Base-by-base conservation (phyloP, 2,797 vertebrate genomes). In the Anguilla obscura region DNA sequence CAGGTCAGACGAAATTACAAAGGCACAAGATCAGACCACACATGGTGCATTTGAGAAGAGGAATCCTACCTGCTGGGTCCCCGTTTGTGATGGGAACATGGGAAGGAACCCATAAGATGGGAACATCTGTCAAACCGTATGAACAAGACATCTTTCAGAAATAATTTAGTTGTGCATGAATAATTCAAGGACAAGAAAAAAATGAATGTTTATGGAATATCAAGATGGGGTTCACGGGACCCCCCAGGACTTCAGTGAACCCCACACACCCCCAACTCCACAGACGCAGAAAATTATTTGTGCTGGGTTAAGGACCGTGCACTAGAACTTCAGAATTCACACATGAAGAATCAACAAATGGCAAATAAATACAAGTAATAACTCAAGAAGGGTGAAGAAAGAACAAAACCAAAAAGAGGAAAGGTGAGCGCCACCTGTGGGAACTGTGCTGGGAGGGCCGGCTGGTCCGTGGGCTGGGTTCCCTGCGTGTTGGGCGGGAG, bases 51-150 rank as follows among this genome's bases (percentile, higher is more conserved):
- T 8, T 3, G 6, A 21, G 60, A 54, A 74, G 18, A 1, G 79
- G 45, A 45, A 71, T 89, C 92, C 93, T 92, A 95, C 94, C 93
- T 86, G 52, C 30, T 94, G 92, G 88, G 93, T 93, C 3, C 60
- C 80, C 48, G 92, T 90, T 33, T 87, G 88, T 24, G 93, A 84
- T 56, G 91, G 86, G 4, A 92, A 88, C 33, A 92, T 0, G 18
- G 93, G 92, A 36, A 92, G 33, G 71, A 92, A 93, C 86, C 89
- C 90, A 66, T 93, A 93, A 16, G 91, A 66, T 52, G 92, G 86
- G 58, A 91, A 92, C 50, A 92, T 80, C 94, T 95, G 87, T 60
- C n/a, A 69, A 69, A 69, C 24, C 63, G 9, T 1, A 27, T 14
- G 84, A 89, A 56, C 60, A 7, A 90, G 0, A 86, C 1, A 84